phyloP scores from a whole-genome alignment of 2,888 invertebrate genomes.

The Andrena haemorrhoa region DNA sequence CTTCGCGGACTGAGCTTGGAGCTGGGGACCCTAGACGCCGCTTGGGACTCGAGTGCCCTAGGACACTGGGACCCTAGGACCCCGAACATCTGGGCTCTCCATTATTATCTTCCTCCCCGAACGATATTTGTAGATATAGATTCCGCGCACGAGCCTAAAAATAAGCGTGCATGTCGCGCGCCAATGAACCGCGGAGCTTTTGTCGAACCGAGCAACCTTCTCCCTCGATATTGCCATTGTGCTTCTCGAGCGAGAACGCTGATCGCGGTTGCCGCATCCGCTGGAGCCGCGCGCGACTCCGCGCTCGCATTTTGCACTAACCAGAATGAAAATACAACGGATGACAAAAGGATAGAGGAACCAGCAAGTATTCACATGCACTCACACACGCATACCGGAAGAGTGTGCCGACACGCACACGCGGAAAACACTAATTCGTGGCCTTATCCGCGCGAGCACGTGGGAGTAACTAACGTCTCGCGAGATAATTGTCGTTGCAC shows the following conservation, averaged over 20 bases:
- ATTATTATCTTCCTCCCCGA: neutral
- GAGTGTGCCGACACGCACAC: slow-evolving; percentile 67
- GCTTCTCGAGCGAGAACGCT: slow-evolving; percentile 12
- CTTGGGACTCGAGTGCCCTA: neutral
- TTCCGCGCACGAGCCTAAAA: neutral
- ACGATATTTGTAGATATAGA: too few relatives aligned
- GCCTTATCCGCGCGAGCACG: slow-evolving; percentile 79
- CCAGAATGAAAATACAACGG: neutral
- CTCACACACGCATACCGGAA: slow-evolving; percentile 49
- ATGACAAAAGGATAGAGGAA: neutral
- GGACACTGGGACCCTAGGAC: neutral
- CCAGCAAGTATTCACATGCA: slow-evolving; percentile 26
- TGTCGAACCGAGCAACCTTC: slow-evolving; percentile 2
- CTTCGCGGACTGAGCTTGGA: neutral
- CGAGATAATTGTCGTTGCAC: slow-evolving; percentile 30
- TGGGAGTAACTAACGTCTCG: slow-evolving; percentile 64
- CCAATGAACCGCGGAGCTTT: neutral
- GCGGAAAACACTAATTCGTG: slow-evolving; percentile 73
- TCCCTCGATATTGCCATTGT: neutral
- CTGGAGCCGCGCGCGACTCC: neutral
- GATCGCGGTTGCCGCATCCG: neutral
- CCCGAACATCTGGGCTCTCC: neutral
- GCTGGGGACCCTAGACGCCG: too few relatives aligned
- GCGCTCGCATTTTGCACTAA: slow-evolving; percentile 41
- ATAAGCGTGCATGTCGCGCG: neutral